phyloP scores from a whole-genome alignment of 2,113 vertebrate genomes.

The Oophaga pumilio region DNA sequence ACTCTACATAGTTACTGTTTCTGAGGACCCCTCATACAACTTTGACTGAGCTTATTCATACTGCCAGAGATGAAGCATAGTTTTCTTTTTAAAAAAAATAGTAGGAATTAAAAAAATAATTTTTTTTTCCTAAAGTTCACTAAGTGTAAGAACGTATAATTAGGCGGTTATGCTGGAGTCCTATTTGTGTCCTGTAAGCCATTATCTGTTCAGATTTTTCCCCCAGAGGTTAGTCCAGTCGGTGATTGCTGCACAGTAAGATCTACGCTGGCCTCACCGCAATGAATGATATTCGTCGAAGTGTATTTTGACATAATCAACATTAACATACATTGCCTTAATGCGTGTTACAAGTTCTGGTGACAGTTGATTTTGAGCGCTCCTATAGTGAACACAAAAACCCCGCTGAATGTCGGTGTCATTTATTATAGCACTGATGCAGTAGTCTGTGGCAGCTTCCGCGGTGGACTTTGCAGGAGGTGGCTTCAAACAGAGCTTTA shows the following conservation, averaged over 20 bases:
- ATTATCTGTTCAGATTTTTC: conserved; percentile 13
- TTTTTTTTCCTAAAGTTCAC: neutral
- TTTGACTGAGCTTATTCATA: neutral
- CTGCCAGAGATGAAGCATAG: too few species aligned
- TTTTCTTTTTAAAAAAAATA: neutral
- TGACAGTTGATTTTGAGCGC: conserved; percentile 20
- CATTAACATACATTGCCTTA: conserved; percentile 42
- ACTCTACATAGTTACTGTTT: neutral
- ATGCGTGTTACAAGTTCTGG: conserved; percentile 38
- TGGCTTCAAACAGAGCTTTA: conserved; percentile 57
- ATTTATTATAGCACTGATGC: conserved; percentile 38
- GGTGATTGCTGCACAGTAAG: neutral
- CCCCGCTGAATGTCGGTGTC: conserved; percentile 27
- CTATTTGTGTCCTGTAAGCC: neutral
- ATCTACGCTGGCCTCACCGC: neutral
- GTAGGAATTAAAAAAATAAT: neutral
- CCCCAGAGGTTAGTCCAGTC: neutral
- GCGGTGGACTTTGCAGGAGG: conserved; percentile 60
- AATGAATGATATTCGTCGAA: conserved; percentile 34
- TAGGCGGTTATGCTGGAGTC: neutral
- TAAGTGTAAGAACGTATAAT: neutral
- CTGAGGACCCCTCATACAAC: neutral
- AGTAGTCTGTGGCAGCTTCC: conserved; percentile 55
- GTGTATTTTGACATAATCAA: conserved; percentile 49
- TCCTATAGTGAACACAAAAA: conserved; percentile 37